Evolutionary conservation across 2,888 invertebrate genomes (phyloP).

Genomic region (Pollenia labialis): DNA sequence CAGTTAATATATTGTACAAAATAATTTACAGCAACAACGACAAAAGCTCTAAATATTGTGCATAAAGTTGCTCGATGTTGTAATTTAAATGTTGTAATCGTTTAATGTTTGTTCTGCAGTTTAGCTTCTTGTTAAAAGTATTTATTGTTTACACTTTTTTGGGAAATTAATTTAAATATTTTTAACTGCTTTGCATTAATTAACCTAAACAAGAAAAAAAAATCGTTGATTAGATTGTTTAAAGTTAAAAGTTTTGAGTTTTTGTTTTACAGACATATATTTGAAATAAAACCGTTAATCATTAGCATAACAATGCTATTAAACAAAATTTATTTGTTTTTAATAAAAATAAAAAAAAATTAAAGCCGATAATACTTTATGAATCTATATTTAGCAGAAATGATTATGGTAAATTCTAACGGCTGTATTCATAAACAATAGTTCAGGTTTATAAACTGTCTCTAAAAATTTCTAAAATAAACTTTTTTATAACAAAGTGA

Average conservation of each 20-base stretch:
- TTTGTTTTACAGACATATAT: neutral
- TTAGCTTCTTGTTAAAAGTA: slow-evolving; percentile 50
- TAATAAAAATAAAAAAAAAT: too few species aligned
- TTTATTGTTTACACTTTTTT: slow-evolving; percentile 52
- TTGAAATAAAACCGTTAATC: neutral
- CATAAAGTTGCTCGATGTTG: slow-evolving; percentile 63
- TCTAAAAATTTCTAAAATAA: too few species aligned
- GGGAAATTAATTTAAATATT: slow-evolving; percentile 56
- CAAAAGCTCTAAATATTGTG: slow-evolving; percentile 29
- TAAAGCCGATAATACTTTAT: too few species aligned
- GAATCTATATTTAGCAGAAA: too few species aligned
- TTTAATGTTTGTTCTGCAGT: slow-evolving; percentile 53
- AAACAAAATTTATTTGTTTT: too few species aligned
- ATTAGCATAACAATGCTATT: neutral
- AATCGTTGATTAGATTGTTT: slow-evolving; percentile 19
- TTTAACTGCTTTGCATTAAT: slow-evolving; percentile 17
- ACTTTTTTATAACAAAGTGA: too few species aligned
- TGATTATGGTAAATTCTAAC: too few species aligned
- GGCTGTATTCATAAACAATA: too few species aligned
- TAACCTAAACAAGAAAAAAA: slow-evolving; percentile 1
- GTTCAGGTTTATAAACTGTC: too few species aligned
- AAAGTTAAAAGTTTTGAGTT: neutral
- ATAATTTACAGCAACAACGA: neutral
- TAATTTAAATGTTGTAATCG: slow-evolving; percentile 69
- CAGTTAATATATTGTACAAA: slow-evolving; percentile 59